Evolutionary conservation across 2,113 vertebrate genomes (phyloP).

Genomic region (Phalacrocorax carbo): DNA sequence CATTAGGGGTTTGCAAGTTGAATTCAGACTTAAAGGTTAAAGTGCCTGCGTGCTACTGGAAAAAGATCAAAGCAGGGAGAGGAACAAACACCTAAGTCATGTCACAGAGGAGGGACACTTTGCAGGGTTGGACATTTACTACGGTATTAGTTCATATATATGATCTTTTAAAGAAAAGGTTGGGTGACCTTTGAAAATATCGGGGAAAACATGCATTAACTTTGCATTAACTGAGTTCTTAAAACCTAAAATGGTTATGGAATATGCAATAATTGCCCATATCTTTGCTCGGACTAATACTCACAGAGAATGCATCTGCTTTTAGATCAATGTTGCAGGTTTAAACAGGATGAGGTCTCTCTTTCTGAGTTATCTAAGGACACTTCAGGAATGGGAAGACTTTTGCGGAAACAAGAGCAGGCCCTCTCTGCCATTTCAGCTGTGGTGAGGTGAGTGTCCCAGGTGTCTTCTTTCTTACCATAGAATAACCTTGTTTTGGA

Average conservation of each 20-base stretch:
- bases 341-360: not conserved
- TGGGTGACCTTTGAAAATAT: conserved; percentile 54
- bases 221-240: conserved; percentile 46
- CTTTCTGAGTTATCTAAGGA: not conserved
- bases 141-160: not conserved
- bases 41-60: not conserved
- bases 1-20: not conserved
- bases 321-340: not conserved
- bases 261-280: conserved; percentile 41
- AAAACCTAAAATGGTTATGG: conserved; percentile 31
- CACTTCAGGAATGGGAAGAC: not conserved
- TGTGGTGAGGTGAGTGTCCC: not conserved
- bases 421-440: not conserved
- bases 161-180: not conserved
- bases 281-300: not conserved
- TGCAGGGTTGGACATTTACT: not conserved
- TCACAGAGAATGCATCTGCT: not conserved
- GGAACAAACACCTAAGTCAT: not conserved
- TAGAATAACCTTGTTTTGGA: not conserved
- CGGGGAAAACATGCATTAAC: conserved; percentile 14
- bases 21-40: not conserved
- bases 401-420: not conserved
- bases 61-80: not conserved
- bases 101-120: not conserved
- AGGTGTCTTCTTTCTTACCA: not conserved